phyloP scores from a whole-genome alignment of 2,797 vertebrate genomes.

The Dryobates pubescens region DNA sequence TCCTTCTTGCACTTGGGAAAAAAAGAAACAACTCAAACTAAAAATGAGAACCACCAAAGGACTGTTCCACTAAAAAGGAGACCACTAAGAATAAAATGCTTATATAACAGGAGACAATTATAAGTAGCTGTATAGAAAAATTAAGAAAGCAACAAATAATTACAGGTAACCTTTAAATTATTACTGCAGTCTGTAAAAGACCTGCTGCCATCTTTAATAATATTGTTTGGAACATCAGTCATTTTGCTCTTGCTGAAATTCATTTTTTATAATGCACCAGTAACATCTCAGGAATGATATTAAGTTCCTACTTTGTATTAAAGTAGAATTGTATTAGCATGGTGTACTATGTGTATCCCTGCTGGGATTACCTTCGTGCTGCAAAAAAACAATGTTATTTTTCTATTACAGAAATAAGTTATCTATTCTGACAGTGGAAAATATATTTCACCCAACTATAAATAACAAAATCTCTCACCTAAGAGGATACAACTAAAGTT shows the following conservation, averaged over 20 bases:
- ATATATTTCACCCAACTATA: constrained; percentile 44
- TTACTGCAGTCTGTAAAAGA: not conserved
- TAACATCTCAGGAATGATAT: constrained; percentile 50
- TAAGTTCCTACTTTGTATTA: constrained; percentile 61
- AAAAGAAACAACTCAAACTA: not conserved
- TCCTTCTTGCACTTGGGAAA: not conserved
- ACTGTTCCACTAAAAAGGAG: not conserved
- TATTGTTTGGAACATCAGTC: constrained; percentile 20
- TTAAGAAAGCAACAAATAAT: not conserved
- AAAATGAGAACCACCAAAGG: not conserved
- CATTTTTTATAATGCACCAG: constrained; percentile 53
- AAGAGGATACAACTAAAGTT: not conserved
- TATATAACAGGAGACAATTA: not conserved
- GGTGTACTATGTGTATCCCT: constrained; percentile 6
- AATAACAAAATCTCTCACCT: constrained; percentile 43
- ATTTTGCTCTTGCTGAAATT: constrained; percentile 45
- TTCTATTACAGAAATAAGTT: constrained; percentile 59
- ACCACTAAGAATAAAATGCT: not conserved
- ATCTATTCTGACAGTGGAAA: constrained; percentile 58
- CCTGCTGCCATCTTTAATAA: constrained; percentile 22
- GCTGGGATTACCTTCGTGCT: constrained; percentile 48
- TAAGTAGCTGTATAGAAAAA: not conserved
- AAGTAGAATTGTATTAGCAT: constrained; percentile 62
- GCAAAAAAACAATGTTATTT: constrained; percentile 60
- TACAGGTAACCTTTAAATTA: constrained; percentile 19